A percentile compares a stretch with the other conserved stretches of the same genome.
Conservation (phyloP, 2,113 vertebrate species). For the Ginglymostoma cirratum region DNA sequence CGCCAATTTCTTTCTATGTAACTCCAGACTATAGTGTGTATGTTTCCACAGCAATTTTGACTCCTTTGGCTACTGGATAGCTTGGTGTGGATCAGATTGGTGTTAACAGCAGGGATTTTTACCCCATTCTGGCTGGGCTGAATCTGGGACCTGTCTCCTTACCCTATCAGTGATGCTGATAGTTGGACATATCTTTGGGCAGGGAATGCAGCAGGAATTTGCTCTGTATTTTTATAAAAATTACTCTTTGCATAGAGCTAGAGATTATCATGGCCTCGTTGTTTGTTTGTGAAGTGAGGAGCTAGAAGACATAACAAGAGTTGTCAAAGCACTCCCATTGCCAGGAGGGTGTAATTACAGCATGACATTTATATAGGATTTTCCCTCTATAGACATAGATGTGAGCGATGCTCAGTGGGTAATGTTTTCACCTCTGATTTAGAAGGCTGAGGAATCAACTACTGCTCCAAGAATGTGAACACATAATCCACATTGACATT, state of each 20-base stretch:
- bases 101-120: too few relatives aligned
- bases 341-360: background rate
- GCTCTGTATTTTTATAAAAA: background rate
- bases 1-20: too few relatives aligned
- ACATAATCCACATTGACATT: background rate
- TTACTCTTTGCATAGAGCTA: background rate
- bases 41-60: too few relatives aligned
- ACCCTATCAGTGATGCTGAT: too few relatives aligned
- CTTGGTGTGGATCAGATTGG: too few relatives aligned
- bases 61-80: too few relatives aligned
- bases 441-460: background rate
- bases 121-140: too few relatives aligned
- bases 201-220: too few relatives aligned
- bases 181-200: too few relatives aligned
- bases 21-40: too few relatives aligned
- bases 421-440: background rate
- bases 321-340: background rate
- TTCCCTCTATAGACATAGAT: background rate
- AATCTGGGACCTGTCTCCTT: too few relatives aligned
- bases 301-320: background rate
- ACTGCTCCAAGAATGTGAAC: background rate
- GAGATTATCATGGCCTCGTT: background rate
- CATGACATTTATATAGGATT: background rate
- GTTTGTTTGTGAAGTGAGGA: background rate
- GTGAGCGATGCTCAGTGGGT: background rate